A percentile compares a stretch with the other conserved stretches of the same genome.
Evolutionary conservation across 2,113 vertebrate species (phyloP).

Genomic region (Platanista minor): DNA sequence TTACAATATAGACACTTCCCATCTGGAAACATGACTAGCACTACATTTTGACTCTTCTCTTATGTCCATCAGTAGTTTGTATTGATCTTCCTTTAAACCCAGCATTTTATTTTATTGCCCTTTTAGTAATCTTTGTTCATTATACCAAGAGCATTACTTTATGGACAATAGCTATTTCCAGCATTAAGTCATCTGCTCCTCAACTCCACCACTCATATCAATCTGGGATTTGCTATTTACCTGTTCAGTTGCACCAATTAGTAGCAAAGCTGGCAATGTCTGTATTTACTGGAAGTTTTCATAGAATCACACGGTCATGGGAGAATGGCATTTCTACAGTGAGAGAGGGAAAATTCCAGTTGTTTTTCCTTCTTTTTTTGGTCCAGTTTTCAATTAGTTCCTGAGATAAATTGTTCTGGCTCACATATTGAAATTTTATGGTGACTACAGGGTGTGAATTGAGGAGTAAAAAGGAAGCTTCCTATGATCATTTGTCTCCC

Average conservation of each 20-base stretch:
- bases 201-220: neutral
- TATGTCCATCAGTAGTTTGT: neutral
- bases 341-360: neutral
- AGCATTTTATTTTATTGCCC: neutral
- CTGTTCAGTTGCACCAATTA: neutral
- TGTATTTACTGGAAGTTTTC: neutral
- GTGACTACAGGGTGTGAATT: neutral
- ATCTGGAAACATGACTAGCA: neutral
- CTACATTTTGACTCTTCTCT: neutral
- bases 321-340: neutral
- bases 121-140: neutral
- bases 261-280: neutral
- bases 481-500: neutral
- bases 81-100: neutral
- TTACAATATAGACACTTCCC: neutral
- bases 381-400: constrained; percentile 30
- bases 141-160: neutral
- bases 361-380: neutral
- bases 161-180: neutral
- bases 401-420: constrained; percentile 46
- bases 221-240: neutral
- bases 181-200: neutral
- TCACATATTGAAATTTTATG: constrained; percentile 13
- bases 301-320: neutral
- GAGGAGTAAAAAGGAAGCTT: neutral